Evolutionary conservation across 2,888 invertebrate species (phyloP), one percentile per base, ranked within the genome.

Genomic region (Spodoptera picta): DNA sequence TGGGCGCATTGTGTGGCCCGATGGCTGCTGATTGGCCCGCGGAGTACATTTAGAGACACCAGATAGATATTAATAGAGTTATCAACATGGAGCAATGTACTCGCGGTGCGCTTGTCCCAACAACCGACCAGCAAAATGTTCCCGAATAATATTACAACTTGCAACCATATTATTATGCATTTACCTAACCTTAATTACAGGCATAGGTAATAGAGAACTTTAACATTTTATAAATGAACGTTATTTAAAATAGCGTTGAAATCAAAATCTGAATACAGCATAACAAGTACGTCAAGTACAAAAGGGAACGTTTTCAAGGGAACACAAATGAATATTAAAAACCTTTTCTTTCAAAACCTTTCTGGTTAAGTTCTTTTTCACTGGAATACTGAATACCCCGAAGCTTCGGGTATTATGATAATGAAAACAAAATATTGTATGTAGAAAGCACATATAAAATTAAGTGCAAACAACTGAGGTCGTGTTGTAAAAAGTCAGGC

Each of bases 21-120:
- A 73, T 69, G 69, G 63, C 60, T 60, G 69, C 69, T 79, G 83
- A 90, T 90, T 90, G 89, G 88, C 77, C 81, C 80, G 77, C 75
- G 80, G 70, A 78, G 71, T 79, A 73, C 81, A 82, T 83, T 86
- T 84, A 83, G 88, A 87, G 87, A 87, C 85, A 84, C 83, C 76
- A 85, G 83, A 87, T 84, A 86, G 84, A 85, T 91, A 92, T 88
- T 90, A 88, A 89, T 91, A 92, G 90, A 90, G 83, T 92, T 92
- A 93, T 93, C 92, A 92, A 85, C 78, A 67, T 81, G 83, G 92
- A 90, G 90, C 91, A 92, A 90, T 85, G 91, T 79, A 92, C 92
- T 88, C 83, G 61, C 73, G 66, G 77, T 65, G 73, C 66, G 70
- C 68, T 69, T 56, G 56, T 68, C 64, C 61, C 65, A 65, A 60